A percentile compares a stretch with the other conserved stretches of the same genome.
Evolutionary conservation across 2,888 invertebrate genomes (phyloP).

Genomic region (Lasioglossum zephyrum): DNA sequence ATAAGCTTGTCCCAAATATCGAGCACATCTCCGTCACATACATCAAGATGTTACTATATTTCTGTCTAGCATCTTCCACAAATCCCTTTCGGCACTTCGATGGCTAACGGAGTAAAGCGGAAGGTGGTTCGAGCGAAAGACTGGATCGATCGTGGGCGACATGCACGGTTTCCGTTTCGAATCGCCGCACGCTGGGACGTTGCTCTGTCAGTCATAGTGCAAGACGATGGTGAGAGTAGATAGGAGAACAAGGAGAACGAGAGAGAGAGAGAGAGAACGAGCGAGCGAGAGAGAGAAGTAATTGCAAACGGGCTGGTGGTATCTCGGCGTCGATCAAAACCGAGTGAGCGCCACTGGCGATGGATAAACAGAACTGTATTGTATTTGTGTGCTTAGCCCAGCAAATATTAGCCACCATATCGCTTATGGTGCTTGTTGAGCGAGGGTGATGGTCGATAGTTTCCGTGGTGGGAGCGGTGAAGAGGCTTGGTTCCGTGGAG

Average conservation of each 20-base stretch:
- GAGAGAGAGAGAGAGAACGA: not conserved
- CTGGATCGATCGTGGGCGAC: conserved; percentile 39
- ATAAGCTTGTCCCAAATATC: too few relatives aligned
- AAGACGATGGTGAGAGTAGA: not conserved
- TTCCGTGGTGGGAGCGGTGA: conserved; percentile 60
- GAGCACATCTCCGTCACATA: too few relatives aligned
- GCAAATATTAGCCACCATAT: conserved; percentile 84
- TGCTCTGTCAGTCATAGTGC: not conserved
- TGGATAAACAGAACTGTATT: conserved; percentile 80
- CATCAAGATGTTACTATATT: not conserved
- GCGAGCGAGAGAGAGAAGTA: conserved; percentile 25
- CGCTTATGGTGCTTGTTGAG: conserved; percentile 82
- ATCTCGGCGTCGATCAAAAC: conserved; percentile 40
- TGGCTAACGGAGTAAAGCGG: not conserved
- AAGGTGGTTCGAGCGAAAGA: not conserved
- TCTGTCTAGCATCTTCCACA: not conserved
- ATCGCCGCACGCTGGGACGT: conserved; percentile 19
- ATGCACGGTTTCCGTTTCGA: conserved; percentile 23
- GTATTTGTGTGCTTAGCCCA: conserved; percentile 82
- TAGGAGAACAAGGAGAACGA: not conserved
- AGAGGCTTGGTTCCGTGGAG: conserved; percentile 58
- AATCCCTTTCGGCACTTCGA: not conserved
- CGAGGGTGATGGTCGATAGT: conserved; percentile 76
- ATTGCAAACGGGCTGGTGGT: conserved; percentile 45
- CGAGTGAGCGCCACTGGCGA: conserved; percentile 77